These are phyloP conservation scores for Regulus satrapa DNA, from an alignment of 2,113 vertebrate species.

Conservation along the genomic window DNA sequence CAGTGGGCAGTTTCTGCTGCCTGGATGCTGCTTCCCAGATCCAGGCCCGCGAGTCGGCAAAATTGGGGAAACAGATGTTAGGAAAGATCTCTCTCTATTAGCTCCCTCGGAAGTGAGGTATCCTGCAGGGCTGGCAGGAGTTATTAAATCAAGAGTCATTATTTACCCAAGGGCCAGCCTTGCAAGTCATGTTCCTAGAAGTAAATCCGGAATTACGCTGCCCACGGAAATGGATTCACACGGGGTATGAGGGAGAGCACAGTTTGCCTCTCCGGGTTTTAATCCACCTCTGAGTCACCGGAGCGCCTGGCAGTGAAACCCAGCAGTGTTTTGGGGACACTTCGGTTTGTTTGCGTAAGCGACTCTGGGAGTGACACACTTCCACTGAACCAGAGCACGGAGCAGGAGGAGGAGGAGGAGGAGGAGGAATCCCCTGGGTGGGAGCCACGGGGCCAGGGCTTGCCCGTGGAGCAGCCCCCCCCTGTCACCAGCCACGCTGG, in stretches of 20 bases:
- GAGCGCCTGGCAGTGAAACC: background rate
- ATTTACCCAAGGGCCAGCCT: background rate
- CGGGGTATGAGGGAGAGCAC: background rate
- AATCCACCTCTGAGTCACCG: background rate
- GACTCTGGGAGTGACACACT: background rate
- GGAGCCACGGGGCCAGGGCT: background rate
- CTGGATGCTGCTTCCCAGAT: background rate
- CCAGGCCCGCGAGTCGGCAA: background rate
- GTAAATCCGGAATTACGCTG: background rate
- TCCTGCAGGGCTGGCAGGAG: conserved; percentile 17
- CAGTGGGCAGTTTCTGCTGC: background rate
- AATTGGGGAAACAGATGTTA: background rate
- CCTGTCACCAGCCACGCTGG: background rate
- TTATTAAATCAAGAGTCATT: background rate
- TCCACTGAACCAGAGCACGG: background rate
- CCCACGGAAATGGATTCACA: background rate
- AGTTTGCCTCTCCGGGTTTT: background rate
- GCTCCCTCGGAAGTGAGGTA: background rate
- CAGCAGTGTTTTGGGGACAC: background rate
- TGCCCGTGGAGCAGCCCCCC: background rate
- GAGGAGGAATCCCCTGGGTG: background rate
- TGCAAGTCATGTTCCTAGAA: background rate
- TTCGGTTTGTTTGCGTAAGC: background rate
- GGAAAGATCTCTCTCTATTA: background rate
- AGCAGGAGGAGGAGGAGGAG: background rate